Conservation (phyloP, 2,113 vertebrate species). For the Vanacampus margaritifer region DNA sequence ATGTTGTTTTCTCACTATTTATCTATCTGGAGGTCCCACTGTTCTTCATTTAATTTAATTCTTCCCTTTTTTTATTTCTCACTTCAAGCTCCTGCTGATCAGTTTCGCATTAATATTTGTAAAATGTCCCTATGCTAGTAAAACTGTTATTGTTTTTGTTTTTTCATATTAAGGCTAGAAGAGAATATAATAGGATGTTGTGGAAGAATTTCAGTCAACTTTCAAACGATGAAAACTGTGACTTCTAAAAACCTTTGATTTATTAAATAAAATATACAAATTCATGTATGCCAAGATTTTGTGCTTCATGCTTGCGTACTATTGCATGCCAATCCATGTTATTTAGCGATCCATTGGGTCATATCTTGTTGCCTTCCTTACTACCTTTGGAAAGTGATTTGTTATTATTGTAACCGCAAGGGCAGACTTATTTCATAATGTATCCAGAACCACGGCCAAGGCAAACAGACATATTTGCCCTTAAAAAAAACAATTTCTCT, state of each 20-base stretch:
- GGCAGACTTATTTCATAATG: background rate
- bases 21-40: slow-evolving; percentile 26
- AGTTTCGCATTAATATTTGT: too few relatives aligned
- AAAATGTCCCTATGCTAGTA: background rate
- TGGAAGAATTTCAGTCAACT: too few relatives aligned
- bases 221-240: too few relatives aligned
- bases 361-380: too few relatives aligned
- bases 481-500: background rate
- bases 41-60: slow-evolving; percentile 20
- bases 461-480: slow-evolving; percentile 11
- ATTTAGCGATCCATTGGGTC: background rate
- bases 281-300: too few relatives aligned
- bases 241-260: too few relatives aligned
- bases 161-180: too few relatives aligned
- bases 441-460: background rate
- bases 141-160: background rate
- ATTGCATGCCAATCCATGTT: background rate
- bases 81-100: background rate
- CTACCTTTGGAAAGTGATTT: background rate
- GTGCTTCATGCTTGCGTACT: background rate
- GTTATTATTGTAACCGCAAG: background rate
- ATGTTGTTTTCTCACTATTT: slow-evolving; percentile 50
- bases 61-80: slow-evolving; percentile 18
- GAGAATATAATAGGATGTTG: too few relatives aligned
- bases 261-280: too few relatives aligned